Evolutionary conservation across 2,113 vertebrate species (phyloP).

Genomic region (Mus pahari): DNA sequence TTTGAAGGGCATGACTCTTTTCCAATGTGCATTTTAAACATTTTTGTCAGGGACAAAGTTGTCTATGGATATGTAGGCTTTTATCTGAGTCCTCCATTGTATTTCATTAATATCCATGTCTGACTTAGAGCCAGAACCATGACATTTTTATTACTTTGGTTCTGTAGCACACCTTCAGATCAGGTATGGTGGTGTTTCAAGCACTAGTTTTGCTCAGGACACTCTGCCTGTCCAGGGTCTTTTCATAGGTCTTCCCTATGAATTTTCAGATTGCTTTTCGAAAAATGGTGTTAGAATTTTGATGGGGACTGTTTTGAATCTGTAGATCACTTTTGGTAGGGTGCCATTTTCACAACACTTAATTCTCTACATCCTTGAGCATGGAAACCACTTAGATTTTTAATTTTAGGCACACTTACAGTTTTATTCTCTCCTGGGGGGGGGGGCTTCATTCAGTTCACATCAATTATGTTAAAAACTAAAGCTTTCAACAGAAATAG

Average conservation of each 20-base stretch:
- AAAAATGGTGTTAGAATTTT: not conserved
- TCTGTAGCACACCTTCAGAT: not conserved
- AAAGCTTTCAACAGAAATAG: not conserved
- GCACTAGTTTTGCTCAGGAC: not conserved
- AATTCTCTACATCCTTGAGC: not conserved
- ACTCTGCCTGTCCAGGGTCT: not conserved
- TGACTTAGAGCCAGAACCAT: not conserved
- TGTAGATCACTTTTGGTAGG: not conserved
- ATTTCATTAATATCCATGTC: not conserved
- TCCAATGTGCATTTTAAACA: not conserved
- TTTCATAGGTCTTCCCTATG: not conserved
- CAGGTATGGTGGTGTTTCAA: not conserved
- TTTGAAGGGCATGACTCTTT: not conserved
- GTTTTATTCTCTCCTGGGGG: not conserved
- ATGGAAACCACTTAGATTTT: not conserved
- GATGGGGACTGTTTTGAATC: not conserved
- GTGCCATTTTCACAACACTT: not conserved
- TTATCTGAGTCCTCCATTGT: not conserved
- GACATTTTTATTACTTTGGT: not conserved
- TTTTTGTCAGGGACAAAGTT: not conserved
- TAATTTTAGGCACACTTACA: not conserved
- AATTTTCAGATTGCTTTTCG: not conserved
- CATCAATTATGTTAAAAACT: not conserved
- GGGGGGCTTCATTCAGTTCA: not conserved
- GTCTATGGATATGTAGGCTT: not conserved